Base-by-base conservation (phyloP, 2,797 vertebrate species). In the Orientallactaga sibirica region DNA sequence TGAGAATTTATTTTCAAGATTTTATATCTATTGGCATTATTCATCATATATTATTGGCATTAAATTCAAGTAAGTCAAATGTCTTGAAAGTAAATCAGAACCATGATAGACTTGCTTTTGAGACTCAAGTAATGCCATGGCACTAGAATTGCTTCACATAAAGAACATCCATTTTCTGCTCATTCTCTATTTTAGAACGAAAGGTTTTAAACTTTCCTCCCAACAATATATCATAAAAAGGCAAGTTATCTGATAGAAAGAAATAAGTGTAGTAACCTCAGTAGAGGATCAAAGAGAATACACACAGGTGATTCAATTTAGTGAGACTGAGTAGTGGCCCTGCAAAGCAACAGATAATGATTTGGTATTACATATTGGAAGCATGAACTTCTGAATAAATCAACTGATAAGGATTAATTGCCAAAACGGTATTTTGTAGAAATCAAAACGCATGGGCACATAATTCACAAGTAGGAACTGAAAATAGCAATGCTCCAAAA, bases 91-190 rank as follows among this genome's bases (percentile, higher is more conserved):
- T 67, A 92, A 84, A 74, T 81, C 16, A 74, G 10, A 74, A 5
- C 29, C 18, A 15, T 33, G 3, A 67, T 82, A 90, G 15, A 48
- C 0, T 74, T 86, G 5, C 15, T 75, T 29, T 61, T 66, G 43
- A 1, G 6, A 55, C 24, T 33, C 14, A 25, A 2, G 0, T 18
- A 29, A 33, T n/a, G 5, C 1, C 5, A 9, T 11, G 41, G 0
- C 66, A 58, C 75, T 70, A 52, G 25, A 70, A 86, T 24, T 66
- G 24, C 64, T 85, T 48, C 10, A 25, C 43, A 20, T 79, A 52
- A 61, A 8, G 74, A 62, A 55, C 43, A n/a, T 68, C 19, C 8
- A 29, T 66, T 76, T 91, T 90, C 62, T n/a, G 1, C 71, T 66
- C 33, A 61, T 80, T 78, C 2, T 70, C 22, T 5, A 37, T 73